Base-by-base conservation (phyloP, 2,113 vertebrate species). In the Tenrec ecaudatus region DNA sequence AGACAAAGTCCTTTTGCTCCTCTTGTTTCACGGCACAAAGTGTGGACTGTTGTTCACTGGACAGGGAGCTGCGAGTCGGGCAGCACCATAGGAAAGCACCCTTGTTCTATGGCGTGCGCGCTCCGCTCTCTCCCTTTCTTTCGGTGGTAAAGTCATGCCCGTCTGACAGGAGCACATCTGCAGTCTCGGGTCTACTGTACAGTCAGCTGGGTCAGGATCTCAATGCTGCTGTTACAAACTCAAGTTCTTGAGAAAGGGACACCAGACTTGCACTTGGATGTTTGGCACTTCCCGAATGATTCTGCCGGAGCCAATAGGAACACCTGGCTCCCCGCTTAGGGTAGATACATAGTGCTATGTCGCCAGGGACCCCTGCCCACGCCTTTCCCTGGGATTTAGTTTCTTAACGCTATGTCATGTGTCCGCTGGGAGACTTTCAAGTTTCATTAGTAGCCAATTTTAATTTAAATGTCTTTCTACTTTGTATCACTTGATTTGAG, bases 381-480 rank as follows among this genome's bases (percentile, higher is more conserved):
- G 25, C 1, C 23, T 69, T 90, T 90, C 36, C 66, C 64, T 84
- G 66, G 15, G n/a, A 38, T 92, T 73, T 57, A 36, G 22, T 90
- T 71, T 87, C 17, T 31, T 76, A 36, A n/a, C 2, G 60, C 2
- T 27, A 1, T n/a, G 17, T 64, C 38, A 6, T 12, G 25, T n/a
- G 73, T 62, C 75, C 53, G 66, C 17, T 27, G 6, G 57, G 40
- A 80, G 17, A 27, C 40, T 89, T 83, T 88, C 76, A 86, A 82
- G 53, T 43, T 91, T 91, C 82, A 86, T 16, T 82, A 40, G 75
- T 31, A 76, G 47, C 31, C 71, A 76, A 8, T 62, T 92, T 87
- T 68, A 53, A 78, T 5, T 29, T 78, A 83, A 69, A 64, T 38
- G 36, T 78, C 82, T 88, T 78, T 47, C 78, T 88, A 23, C n/a